These are phyloP conservation scores for Engystomops pustulosus DNA, from an alignment of 2,113 vertebrate genomes.

Conservation along the genomic window DNA sequence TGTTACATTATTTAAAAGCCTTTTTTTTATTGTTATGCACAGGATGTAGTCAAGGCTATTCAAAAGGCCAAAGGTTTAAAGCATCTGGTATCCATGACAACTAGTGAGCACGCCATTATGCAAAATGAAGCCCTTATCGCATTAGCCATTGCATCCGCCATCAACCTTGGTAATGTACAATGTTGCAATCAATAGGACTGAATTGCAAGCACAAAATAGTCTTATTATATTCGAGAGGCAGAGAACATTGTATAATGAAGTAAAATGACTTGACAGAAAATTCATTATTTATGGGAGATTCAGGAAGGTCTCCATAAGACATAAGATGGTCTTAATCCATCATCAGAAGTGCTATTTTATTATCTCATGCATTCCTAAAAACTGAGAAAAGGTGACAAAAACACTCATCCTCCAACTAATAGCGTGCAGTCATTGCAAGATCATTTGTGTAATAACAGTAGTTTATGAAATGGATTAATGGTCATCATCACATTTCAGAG, in stretches of 20 bases:
- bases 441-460: background rate
- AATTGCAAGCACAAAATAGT: background rate
- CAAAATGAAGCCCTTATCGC: conserved; percentile 88
- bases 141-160: conserved; percentile 81
- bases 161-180: conserved; percentile 76
- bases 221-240: background rate
- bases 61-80: conserved; percentile 80
- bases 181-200: background rate
- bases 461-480: background rate
- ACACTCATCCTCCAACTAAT: background rate
- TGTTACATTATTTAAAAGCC: background rate
- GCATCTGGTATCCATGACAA: conserved; percentile 86
- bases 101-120: conserved; percentile 81
- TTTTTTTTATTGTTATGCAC: conserved; percentile 54
- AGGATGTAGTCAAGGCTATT: conserved; percentile 86
- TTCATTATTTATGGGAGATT: background rate
- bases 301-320: background rate
- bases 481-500: conserved; percentile 69
- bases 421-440: background rate
- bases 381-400: background rate
- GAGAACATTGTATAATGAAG: background rate
- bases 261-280: background rate
- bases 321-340: background rate
- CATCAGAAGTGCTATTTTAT: background rate
- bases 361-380: background rate